Conservation (phyloP, 2,113 vertebrate species). For the Varanus salvator region DNA sequence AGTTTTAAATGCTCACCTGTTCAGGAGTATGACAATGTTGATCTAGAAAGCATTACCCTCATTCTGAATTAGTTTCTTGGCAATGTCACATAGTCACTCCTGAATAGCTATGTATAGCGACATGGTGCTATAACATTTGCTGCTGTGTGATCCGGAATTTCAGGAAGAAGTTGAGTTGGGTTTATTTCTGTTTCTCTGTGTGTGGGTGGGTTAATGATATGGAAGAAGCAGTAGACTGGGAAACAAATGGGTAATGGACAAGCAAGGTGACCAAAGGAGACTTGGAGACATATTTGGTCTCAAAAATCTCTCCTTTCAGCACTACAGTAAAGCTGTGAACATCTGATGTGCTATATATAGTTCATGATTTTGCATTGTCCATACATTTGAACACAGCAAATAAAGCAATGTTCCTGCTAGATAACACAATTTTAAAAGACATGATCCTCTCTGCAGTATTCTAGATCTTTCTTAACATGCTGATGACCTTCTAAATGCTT, state of each 20-base stretch:
- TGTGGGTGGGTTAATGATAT: background rate
- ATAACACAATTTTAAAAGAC: background rate
- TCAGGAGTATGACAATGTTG: background rate
- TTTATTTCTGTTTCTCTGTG: no score
- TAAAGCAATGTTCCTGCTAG: background rate
- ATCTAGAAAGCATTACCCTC: background rate
- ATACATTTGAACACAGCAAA: constrained; percentile 14
- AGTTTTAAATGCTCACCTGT: background rate
- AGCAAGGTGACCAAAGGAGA: background rate
- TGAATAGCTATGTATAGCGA: background rate
- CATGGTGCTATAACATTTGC: background rate
- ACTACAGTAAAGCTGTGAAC: background rate
- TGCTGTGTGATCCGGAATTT: background rate
- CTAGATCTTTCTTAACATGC: background rate
- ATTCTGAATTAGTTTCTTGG: background rate
- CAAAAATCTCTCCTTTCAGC: background rate
- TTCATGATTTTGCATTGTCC: background rate
- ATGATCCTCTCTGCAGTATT: background rate
- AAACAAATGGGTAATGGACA: no score
- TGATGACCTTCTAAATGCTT: background rate
- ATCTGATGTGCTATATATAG: no score
- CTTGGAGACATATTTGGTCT: no score
- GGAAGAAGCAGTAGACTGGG: background rate
- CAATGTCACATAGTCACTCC: background rate
- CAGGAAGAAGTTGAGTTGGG: background rate